These are phyloP conservation scores for Epinephelus cyanopodus DNA, from an alignment of 2,113 vertebrate genomes.

Conservation along the genomic window DNA sequence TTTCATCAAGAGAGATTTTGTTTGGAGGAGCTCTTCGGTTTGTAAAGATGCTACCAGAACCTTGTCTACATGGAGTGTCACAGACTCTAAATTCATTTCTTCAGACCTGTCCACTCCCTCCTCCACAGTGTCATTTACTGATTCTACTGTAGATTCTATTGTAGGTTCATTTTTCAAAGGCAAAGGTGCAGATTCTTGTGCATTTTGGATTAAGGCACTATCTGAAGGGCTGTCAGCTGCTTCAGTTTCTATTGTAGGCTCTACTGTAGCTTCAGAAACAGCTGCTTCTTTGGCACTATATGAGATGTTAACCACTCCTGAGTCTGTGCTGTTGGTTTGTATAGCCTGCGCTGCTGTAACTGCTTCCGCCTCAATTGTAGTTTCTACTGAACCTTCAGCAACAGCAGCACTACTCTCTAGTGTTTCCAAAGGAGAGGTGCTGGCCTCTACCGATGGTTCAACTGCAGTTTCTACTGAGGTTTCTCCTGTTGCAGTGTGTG, in stretches of 20 bases:
- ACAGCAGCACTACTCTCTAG: not conserved
- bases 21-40: conserved; percentile 8
- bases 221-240: not conserved
- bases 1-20: not conserved
- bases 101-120: not conserved
- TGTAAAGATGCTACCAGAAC: conserved; percentile 7
- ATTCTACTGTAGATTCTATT: not conserved
- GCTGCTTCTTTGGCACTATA: not conserved
- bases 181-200: not conserved
- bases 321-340: not conserved
- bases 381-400: not conserved
- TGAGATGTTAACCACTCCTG: not conserved
- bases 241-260: not conserved
- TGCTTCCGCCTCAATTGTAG: not conserved
- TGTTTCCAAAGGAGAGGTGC: not conserved
- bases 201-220: not conserved
- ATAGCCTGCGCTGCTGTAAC: not conserved
- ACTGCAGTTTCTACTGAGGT: not conserved
- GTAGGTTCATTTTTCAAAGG: not conserved
- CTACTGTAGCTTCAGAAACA: not conserved
- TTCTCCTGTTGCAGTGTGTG: not conserved
- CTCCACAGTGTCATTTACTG: not conserved
- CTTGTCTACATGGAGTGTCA: not conserved
- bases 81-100: conserved; percentile 25
- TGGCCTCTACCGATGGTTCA: not conserved